Percentiles rank a stretch among this genome's conserved stretches.
Evolutionary conservation across 2,797 vertebrate genomes (phyloP).

Genomic region (Hemibagrus guttatus): DNA sequence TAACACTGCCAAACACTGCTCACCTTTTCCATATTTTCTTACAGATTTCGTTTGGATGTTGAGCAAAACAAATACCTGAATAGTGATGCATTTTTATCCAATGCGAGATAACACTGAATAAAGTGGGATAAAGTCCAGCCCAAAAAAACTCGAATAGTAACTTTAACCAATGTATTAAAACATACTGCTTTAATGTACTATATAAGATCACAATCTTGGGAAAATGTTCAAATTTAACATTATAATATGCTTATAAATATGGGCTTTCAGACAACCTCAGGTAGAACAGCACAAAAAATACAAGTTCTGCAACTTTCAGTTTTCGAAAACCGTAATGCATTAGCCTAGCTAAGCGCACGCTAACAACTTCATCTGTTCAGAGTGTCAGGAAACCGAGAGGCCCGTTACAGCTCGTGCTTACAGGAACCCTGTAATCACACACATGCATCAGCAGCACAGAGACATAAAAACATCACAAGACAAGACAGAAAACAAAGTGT

Average conservation of each 20-base stretch:
- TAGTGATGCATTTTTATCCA: not conserved
- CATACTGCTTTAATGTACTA: not conserved
- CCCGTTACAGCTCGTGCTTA: constrained; percentile 12
- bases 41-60: not conserved
- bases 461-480: constrained; percentile 19
- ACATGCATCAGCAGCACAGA: not conserved
- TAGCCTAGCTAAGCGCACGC: not conserved
- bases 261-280: not conserved
- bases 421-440: constrained; percentile 16
- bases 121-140: not conserved
- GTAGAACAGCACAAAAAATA: not conserved
- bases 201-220: not conserved
- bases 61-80: not conserved
- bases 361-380: constrained; percentile 5
- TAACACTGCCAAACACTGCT: not conserved
- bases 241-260: not conserved
- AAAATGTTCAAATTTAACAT: not conserved
- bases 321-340: not conserved
- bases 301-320: not conserved
- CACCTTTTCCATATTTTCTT: not conserved
- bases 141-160: no score
- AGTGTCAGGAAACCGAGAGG: constrained; percentile 14
- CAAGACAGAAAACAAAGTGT: not conserved
- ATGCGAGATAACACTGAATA: not conserved
- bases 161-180: not conserved